Evolutionary conservation across 2,888 invertebrate species (phyloP), one percentile per base, ranked within the genome.

Genomic region (Byasa hedistus): DNA sequence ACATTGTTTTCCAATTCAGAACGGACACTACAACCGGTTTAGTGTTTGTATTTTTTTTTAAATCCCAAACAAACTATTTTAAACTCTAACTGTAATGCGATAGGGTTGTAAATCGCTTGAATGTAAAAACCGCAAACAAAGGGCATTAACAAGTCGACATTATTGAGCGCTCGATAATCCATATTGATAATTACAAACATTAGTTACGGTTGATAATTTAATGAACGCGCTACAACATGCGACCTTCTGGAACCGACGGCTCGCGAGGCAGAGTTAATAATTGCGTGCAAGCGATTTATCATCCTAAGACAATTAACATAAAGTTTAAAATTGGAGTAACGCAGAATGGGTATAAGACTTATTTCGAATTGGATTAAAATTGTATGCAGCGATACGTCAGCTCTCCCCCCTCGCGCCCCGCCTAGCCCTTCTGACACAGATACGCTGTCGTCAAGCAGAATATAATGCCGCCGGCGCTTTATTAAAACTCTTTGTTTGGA

Each of bases 311-410:
- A 7, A 60, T 8, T n/a, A 5, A 0, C 0, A 67, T 76, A 79
- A 71, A 71, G 76, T n/a, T 68, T 71, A 68, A 75, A 69, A 75
- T 75, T 76, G 51, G 65, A 69, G 65, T 54, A 56, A 3, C 56
- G 48, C 51, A 19, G n/a, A 17, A 55, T 48, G 57, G 15, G 70
- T 66, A 69, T 78, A 70, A 60, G 66, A 66, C 76, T 68, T 80
- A 79, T 76, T 74, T 64, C 57, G 70, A 76, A 72, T 73, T 67
- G 67, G 69, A 69, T 68, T 67, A 75, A 71, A 74, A 77, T 79
- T 79, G 79, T 81, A 84, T 87, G 86, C 87, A 87, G 67, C 74
- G 72, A 84, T 85, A 85, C 85, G 86, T 86, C 85, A 85, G 72
- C 70, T 70, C 76, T 74, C 80, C 80, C 83, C 82, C 77, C 77